These are phyloP conservation scores for Coelopa pilipes DNA, from an alignment of 2,888 invertebrate genomes.

Conservation along the genomic window DNA sequence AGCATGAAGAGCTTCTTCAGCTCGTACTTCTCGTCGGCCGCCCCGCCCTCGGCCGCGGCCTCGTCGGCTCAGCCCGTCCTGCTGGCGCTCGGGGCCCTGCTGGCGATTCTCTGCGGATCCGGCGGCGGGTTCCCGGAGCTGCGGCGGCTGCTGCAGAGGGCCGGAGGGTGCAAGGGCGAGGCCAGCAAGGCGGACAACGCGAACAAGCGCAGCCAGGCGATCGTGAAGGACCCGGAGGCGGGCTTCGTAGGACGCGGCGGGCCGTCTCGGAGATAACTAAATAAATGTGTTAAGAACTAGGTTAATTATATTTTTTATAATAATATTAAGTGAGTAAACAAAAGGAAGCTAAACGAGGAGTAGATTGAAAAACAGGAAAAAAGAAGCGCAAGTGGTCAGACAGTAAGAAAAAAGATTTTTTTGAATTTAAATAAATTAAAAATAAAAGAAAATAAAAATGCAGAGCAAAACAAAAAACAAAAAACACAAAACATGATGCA, in stretches of 20 bases:
- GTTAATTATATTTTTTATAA: conserved; percentile 49
- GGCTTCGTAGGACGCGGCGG: conserved; percentile 7
- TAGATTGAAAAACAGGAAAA: neutral
- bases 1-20: conserved; percentile 60
- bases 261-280: conserved; percentile 47
- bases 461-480: no score
- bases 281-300: conserved; percentile 32
- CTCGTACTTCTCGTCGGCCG: conserved; percentile 58
- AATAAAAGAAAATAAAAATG: neutral
- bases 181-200: neutral
- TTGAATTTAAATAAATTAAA: neutral
- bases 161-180: conserved; percentile 19
- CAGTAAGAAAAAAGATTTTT: neutral
- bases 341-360: conserved; percentile 17
- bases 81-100: conserved; percentile 34
- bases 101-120: conserved; percentile 15
- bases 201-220: conserved; percentile 30
- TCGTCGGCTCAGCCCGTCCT: conserved; percentile 39
- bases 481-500: no score
- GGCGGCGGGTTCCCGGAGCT: conserved; percentile 16
- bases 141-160: neutral
- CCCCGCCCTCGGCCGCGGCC: conserved; percentile 30
- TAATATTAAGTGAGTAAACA: conserved; percentile 30
- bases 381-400: neutral
- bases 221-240: no score